These are phyloP conservation scores for Drosophila orosa DNA, from an alignment of 1,140 invertebrate species.

Conservation along the genomic window DNA sequence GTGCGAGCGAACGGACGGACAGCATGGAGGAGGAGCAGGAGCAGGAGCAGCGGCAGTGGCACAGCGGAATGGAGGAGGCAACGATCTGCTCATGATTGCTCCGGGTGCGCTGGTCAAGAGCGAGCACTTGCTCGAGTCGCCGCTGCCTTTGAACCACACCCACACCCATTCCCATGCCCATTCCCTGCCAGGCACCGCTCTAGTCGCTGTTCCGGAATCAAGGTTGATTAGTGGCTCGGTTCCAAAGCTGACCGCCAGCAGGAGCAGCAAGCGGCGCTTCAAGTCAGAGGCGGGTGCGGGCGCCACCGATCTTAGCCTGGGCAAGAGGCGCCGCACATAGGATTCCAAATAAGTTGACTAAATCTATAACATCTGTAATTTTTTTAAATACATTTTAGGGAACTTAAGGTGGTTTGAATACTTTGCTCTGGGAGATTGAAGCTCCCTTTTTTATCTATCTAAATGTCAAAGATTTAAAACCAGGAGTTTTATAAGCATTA, in stretches of 20 bases:
- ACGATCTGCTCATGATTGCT: constrained; percentile 70
- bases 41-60: neutral
- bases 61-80: constrained; percentile 31
- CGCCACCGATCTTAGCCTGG: constrained; percentile 36
- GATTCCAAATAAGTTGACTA: neutral
- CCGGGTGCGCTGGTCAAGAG: constrained; percentile 53
- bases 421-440: no score
- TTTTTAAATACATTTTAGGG: neutral
- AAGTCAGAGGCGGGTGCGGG: constrained; percentile 31
- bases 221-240: neutral
- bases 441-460: no score
- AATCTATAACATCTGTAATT: neutral
- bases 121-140: constrained; percentile 31
- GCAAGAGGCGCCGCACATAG: constrained; percentile 42
- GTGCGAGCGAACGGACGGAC: constrained; percentile 52
- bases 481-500: no score
- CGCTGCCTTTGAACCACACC: constrained; percentile 3
- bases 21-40: neutral
- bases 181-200: neutral
- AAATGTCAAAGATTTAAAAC: no score
- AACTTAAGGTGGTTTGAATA: no score
- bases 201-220: neutral
- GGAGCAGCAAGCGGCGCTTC: constrained; percentile 33
- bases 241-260: neutral
- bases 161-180: neutral